Base-by-base conservation (phyloP, 2,888 invertebrate species). In the Hypsopygia costalis region DNA sequence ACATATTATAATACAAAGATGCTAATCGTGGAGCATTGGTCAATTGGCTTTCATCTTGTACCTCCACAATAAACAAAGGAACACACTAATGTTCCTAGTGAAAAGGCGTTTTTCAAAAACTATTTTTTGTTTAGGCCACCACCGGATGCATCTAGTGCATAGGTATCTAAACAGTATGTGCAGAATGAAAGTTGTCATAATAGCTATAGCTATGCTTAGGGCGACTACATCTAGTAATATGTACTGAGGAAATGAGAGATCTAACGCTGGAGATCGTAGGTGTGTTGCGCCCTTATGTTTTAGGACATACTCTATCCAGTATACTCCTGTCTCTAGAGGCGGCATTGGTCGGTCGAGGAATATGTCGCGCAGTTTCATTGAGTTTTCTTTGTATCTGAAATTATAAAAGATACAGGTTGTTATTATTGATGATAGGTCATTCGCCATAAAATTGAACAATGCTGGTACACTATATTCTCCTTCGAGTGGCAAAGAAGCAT, bases 271-370 rank as follows among this genome's bases (percentile, higher is more conserved):
- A n/a, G 88, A 89, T 29, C 88, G 72, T 16, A 91, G 47, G 44
- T 91, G 90, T 1, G 65, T 51, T 0, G 91, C 91, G 0, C 91
- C 91, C 41, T 89, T 86, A 52, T 92, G 91, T 27, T 91, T 82
- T 5, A 91, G 67, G 0, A 92, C 90, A 51, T 92, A 92, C 63
- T 93, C 93, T 36, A 91, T 87, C 93, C 92, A 93, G 69, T 91
- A 93, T 0, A 92, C 72, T 0, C 91, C 91, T 12, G 90, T 90
- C 20, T 92, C 91, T 44, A 92, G 52, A 0, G 93, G 90, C 9
- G 85, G 79, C 58, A 89, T 62, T 0, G 91, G 91, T 12, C 92
- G 78, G 57, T 93, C 92, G 27, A 88, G 69, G 65, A 90, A 92
- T 45, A 89, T 77, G 32, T 80, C 76, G 36, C 88, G 86, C 38